Evolutionary conservation across 1,140 invertebrate species (phyloP).

Genomic region (Lanistes nyassanus): DNA sequence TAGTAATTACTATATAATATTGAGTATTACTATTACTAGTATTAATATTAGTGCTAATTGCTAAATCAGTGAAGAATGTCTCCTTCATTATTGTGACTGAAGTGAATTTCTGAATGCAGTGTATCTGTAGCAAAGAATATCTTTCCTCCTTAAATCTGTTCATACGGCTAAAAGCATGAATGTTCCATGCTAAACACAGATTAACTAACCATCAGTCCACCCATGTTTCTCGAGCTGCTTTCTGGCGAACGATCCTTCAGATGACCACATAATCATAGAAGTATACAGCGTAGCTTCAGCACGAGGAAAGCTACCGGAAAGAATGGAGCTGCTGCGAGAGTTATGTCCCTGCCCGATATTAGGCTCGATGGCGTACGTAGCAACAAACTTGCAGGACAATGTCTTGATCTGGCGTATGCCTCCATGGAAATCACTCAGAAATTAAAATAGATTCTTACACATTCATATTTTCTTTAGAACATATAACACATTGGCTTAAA

Average conservation of each 20-base stretch:
- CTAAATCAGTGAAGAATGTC: not conserved
- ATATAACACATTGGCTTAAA: no score
- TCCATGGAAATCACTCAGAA: no score
- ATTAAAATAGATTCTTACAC: no score
- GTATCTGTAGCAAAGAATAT: not conserved
- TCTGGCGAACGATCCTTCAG: constrained; percentile 69
- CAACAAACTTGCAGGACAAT: no score
- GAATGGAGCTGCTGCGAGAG: no score
- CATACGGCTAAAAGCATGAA: not conserved
- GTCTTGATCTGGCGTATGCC: no score
- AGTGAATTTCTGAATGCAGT: not conserved
- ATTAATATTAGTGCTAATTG: not conserved
- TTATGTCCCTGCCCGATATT: no score
- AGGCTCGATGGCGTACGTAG: no score
- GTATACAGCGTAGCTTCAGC: no score
- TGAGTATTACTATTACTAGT: not conserved
- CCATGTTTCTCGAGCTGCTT: constrained; percentile 75
- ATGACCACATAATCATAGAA: not conserved
- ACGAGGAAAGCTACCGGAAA: no score
- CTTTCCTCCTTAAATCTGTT: not conserved
- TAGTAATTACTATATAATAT: no score
- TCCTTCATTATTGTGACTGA: not conserved
- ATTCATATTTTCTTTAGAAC: no score
- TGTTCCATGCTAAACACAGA: not conserved
- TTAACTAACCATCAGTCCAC: constrained; percentile 73